Conservation (phyloP, 2,888 invertebrate genomes). For the Amitus sp. region DNA sequence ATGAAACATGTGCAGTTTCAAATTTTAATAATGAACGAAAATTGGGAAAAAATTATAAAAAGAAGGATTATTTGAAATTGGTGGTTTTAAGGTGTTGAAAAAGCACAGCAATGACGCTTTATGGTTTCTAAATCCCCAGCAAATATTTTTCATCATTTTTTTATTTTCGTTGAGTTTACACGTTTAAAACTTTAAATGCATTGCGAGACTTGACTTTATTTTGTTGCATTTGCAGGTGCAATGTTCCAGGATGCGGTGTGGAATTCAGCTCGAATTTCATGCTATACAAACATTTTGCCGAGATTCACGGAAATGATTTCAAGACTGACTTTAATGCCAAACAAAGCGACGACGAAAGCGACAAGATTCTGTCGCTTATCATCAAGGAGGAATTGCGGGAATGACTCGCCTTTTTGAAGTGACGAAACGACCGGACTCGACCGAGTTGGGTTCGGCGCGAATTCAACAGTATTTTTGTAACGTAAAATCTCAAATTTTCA, state of each 20-base stretch:
- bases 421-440: conserved; percentile 38
- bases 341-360: conserved; percentile 52
- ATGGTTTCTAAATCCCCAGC: no score
- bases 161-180: no score
- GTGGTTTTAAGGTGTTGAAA: no score
- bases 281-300: conserved; percentile 59
- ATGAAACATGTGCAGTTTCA: no score
- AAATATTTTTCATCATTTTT: no score
- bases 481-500: neutral
- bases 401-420: conserved; percentile 47
- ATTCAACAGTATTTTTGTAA: neutral
- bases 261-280: conserved; percentile 55
- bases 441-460: conserved; percentile 16
- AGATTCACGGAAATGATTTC: conserved; percentile 55
- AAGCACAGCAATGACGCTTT: no score
- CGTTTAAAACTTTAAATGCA: no score
- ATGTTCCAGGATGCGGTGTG: conserved; percentile 55
- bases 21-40: no score
- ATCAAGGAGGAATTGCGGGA: conserved; percentile 55
- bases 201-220: no score
- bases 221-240: conserved; percentile 50
- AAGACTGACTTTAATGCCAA: conserved; percentile 65
- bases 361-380: conserved; percentile 47
- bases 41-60: neutral
- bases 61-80: neutral